Conservation (phyloP, 2,888 invertebrate species). For the Callosobruchus maculatus region DNA sequence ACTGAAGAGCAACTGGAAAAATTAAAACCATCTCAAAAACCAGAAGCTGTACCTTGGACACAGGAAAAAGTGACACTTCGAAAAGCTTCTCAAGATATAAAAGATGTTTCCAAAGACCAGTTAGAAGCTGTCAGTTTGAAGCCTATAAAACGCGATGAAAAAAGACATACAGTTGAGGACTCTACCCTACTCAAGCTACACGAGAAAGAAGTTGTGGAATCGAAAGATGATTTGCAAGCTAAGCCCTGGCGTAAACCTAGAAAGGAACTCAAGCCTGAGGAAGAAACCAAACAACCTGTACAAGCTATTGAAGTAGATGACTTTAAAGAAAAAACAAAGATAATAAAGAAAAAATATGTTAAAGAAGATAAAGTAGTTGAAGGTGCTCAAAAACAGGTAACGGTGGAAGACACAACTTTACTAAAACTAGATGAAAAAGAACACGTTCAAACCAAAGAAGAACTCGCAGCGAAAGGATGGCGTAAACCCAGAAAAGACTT, state of each 20-base stretch:
- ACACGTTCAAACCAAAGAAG: background rate
- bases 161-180: constrained; percentile 3
- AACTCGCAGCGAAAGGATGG: constrained; percentile 33
- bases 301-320: background rate
- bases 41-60: background rate
- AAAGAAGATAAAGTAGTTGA: constrained; percentile 18
- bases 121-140: constrained; percentile 53
- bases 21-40: background rate
- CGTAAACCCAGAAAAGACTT: constrained; percentile 20
- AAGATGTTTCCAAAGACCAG: constrained; percentile 45
- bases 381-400: background rate
- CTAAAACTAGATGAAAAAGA: constrained; percentile 24
- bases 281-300: constrained; percentile 19
- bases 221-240: background rate
- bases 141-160: constrained; percentile 41
- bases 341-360: constrained; percentile 13
- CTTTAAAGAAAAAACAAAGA: background rate
- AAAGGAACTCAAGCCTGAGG: constrained; percentile 19
- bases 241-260: background rate
- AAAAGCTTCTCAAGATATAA: constrained; percentile 44
- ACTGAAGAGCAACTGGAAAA: background rate
- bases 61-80: background rate
- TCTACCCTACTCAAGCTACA: background rate
- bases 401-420: constrained; percentile 13
- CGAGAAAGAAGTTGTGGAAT: background rate